Conservation (phyloP, 2,797 vertebrate species). For the Enteromius viviparus region DNA sequence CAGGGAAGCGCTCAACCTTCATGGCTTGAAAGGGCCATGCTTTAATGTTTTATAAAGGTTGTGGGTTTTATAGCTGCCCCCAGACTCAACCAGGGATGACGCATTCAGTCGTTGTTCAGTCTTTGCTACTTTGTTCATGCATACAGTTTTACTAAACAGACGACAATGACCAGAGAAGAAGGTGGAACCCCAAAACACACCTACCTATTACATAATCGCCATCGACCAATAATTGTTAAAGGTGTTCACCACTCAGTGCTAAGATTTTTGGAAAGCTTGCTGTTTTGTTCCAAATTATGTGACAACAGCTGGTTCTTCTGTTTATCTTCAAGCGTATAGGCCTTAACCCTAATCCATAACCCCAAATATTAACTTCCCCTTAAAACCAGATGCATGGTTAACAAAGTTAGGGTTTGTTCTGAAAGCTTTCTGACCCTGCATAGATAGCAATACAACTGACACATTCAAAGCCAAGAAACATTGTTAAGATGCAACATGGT, state of each 20-base stretch:
- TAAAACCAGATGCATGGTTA: neutral
- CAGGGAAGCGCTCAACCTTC: constrained; percentile 47
- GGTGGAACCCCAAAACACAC: neutral
- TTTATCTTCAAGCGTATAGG: too few relatives aligned
- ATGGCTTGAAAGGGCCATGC: constrained; percentile 15
- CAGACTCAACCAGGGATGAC: neutral
- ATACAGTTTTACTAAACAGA: constrained; percentile 8
- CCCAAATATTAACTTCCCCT: neutral
- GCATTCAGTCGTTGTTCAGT: constrained; percentile 58
- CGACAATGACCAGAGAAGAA: neutral
- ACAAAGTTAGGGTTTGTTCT: neutral
- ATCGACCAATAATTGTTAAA: neutral
- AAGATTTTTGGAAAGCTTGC: neutral
- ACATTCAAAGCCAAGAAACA: too few relatives aligned
- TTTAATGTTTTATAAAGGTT: constrained; percentile 27
- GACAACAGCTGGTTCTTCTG: too few relatives aligned
- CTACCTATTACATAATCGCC: neutral
- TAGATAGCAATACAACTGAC: too few relatives aligned
- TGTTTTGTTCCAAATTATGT: neutral
- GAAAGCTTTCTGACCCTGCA: too few relatives aligned
- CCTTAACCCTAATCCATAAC: neutral
- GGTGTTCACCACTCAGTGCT: neutral
- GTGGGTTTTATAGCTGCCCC: neutral
- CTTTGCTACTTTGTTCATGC: neutral
- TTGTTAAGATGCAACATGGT: too few relatives aligned